These are phyloP conservation scores for Scomberomorus guttatus DNA, from an alignment of 2,797 vertebrate species.

Conservation along the genomic window DNA sequence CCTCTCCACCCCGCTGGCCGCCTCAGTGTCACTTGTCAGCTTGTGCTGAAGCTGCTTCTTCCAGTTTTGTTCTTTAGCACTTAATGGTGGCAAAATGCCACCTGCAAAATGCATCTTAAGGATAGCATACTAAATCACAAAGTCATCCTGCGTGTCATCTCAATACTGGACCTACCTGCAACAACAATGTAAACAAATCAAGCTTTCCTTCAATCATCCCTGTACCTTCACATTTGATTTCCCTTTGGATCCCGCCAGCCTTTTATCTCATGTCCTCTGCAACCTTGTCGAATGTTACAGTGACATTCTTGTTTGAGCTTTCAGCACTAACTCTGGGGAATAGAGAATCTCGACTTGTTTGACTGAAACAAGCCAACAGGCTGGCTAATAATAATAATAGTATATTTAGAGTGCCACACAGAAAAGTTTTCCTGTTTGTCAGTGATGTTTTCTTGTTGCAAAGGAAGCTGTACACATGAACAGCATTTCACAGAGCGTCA, in stretches of 20 bases:
- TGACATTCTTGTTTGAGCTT: slow-evolving; percentile 19
- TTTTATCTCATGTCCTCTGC: slow-evolving; percentile 21
- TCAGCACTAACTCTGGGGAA: neutral
- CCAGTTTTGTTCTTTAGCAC: neutral
- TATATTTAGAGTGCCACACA: no score
- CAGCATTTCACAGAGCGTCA: neutral
- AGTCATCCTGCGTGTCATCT: slow-evolving; percentile 10
- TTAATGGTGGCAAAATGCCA: neutral
- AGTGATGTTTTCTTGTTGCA: no score
- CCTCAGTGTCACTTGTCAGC: no score
- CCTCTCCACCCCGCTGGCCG: no score
- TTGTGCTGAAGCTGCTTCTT: no score
- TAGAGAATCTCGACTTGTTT: neutral
- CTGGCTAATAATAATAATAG: neutral
- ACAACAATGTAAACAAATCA: neutral
- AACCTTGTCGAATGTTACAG: slow-evolving; percentile 14
- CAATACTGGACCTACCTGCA: neutral
- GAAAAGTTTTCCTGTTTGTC: neutral
- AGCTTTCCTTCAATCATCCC: slow-evolving; percentile 3
- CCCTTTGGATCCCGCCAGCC: slow-evolving; percentile 4
- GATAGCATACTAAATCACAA: slow-evolving; percentile 10
- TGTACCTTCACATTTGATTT: slow-evolving; percentile 13
- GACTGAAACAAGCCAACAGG: neutral
- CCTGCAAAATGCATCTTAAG: neutral
- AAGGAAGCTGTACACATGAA: no score